These are phyloP conservation scores for Cheilosia urbana DNA, from an alignment of 2,888 invertebrate genomes.

Conservation along the genomic window DNA sequence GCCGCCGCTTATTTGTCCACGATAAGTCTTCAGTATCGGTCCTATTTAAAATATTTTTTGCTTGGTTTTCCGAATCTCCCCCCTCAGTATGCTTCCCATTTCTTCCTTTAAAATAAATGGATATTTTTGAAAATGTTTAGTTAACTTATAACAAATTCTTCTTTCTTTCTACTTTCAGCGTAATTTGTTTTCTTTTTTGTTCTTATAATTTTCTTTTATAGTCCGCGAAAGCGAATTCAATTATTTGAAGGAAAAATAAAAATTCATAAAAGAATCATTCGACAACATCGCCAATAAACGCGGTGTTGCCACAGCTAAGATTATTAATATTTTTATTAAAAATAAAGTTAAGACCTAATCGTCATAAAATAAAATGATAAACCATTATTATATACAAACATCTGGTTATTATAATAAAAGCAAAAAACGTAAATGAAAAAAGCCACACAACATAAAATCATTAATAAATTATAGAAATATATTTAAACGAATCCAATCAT, in stretches of 20 bases:
- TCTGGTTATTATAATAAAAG: slow-evolving; percentile 77
- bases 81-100: neutral
- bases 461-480: slow-evolving; percentile 77
- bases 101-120: neutral
- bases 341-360: slow-evolving; percentile 68
- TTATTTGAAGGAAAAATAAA: slow-evolving; percentile 64
- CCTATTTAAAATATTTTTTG: no score
- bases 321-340: slow-evolving; percentile 72
- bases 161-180: slow-evolving; percentile 79
- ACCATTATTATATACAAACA: slow-evolving; percentile 79
- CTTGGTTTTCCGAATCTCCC: no score
- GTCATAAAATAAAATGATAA: slow-evolving; percentile 75
- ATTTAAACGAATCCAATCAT: slow-evolving; percentile 6
- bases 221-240: slow-evolving; percentile 78
- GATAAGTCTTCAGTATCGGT: no score
- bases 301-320: slow-evolving; percentile 72
- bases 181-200: slow-evolving; percentile 79
- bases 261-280: slow-evolving; percentile 30
- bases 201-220: slow-evolving; percentile 79
- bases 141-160: neutral
- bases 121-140: neutral
- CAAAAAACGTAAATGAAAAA: slow-evolving; percentile 51
- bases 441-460: slow-evolving; percentile 77
- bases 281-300: slow-evolving; percentile 53
- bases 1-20: no score